Base-by-base conservation (phyloP, 2,113 vertebrate genomes). In the Daubentonia madagascariensis region DNA sequence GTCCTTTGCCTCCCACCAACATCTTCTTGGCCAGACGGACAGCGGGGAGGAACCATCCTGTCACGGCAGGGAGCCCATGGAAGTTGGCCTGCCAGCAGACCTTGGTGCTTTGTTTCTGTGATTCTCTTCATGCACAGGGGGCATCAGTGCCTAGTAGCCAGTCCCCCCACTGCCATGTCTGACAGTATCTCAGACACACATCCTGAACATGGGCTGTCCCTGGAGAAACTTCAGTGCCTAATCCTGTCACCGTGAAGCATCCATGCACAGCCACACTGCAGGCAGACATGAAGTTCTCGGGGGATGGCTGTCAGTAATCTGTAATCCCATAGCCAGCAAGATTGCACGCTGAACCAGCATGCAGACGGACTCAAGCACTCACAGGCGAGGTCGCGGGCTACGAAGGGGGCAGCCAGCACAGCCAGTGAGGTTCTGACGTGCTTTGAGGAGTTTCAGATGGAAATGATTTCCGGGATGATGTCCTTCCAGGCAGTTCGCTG, bases 151-250 rank as follows among this genome's bases (percentile, higher is more conserved):
- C 72, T 16, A 1, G n/a, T 92, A 85, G 86, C 94, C 94, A 86
- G 48, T 90, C 75, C 96, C 89, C 76, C 16, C 76, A 59, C 59
- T 73, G 93, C 91, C 30, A 3, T 40, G 35, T 96, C 92, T 95
- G 97, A 98, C 96, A 96, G 96, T 63, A 63, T 89, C 96, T 97
- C 97, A 98, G 93, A 89, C 91, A 97, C 59, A 81, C 97, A 67
- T 94, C 48, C 96, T 79, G 95, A 94, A 40, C 95, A 63, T 65
- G 65, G 93, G 75, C 87, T 90, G 94, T 96, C 97, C 96, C 96
- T 63, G 88, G 97, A 97, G 97, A 93, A 92, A 54, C 72, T 0
- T 89, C 89, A 59, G 86, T 5, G 48, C 85, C 93, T 89, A 80
- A 81, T 95, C 84, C 87, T 67, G 89, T 97, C 97, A 95, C 95